Percentiles rank a stretch among this genome's conserved stretches.
Conservation (phyloP, 2,113 vertebrate species). For the Bolborhynchus lineola region DNA sequence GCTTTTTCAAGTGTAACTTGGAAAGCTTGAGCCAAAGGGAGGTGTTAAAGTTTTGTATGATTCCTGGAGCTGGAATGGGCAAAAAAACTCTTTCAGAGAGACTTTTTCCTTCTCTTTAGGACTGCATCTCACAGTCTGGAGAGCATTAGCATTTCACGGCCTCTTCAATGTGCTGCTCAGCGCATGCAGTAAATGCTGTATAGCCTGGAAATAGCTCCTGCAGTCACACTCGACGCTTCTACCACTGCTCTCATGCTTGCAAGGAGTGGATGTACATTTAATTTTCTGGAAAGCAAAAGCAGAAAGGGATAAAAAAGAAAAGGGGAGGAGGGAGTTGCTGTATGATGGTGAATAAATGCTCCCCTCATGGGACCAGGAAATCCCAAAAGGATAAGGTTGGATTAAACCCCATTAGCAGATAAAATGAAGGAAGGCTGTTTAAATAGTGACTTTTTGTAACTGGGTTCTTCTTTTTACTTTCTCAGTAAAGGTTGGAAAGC, state of each 20-base stretch:
- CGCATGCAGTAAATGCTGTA: neutral
- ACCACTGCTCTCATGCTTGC: neutral
- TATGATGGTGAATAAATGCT: neutral
- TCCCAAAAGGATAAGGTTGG: neutral
- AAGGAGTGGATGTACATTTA: neutral
- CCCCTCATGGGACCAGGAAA: neutral
- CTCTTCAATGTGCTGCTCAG: neutral
- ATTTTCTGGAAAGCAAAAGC: neutral
- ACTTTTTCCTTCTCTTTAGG: slow-evolving; percentile 28
- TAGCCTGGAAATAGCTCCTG: slow-evolving; percentile 38
- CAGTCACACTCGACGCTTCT: neutral
- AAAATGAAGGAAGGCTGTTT: neutral
- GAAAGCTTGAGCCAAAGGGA: slow-evolving; percentile 30
- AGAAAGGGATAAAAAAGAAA: neutral
- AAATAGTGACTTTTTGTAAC: neutral
- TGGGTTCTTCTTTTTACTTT: neutral
- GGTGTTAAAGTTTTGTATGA: slow-evolving; percentile 45
- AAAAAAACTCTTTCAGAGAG: neutral
- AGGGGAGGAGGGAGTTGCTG: neutral
- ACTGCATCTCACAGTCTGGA: slow-evolving; percentile 5
- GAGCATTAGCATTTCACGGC: slow-evolving; percentile 29
- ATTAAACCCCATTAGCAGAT: neutral
- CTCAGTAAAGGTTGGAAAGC: neutral
- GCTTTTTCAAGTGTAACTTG: neutral
- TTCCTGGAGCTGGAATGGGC: slow-evolving; percentile 24